A percentile compares a stretch with the other conserved stretches of the same genome.
Evolutionary conservation across 1,140 invertebrate species (phyloP).

Genomic region (Diorhabda sublineata): DNA sequence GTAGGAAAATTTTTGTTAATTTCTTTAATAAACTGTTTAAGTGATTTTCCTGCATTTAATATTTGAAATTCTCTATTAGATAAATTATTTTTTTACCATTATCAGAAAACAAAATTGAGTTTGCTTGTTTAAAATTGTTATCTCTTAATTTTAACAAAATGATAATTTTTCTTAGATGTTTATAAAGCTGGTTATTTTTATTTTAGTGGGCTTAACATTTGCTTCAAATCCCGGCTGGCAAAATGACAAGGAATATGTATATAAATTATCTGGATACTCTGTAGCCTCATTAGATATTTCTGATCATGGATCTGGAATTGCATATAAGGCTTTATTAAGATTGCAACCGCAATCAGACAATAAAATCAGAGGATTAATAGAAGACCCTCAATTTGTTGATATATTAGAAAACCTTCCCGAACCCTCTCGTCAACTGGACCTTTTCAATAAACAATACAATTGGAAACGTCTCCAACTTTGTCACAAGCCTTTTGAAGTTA

Average conservation of each 20-base stretch:
- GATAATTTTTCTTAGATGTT: too few species aligned
- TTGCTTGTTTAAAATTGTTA: too few species aligned
- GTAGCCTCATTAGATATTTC: slow-evolving; percentile 52
- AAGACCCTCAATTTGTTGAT: slow-evolving; percentile 52
- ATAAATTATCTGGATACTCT: slow-evolving; percentile 55
- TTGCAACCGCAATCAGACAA: slow-evolving; percentile 52
- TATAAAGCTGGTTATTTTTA: too few species aligned
- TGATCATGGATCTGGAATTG: slow-evolving; percentile 53
- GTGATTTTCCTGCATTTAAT: too few species aligned
- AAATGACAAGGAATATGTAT: slow-evolving; percentile 54
- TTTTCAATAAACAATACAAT: slow-evolving; percentile 49
- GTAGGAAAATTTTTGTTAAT: too few species aligned
- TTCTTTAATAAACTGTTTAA: too few species aligned
- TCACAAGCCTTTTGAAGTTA: slow-evolving; percentile 58
- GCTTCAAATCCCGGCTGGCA: slow-evolving; percentile 35
- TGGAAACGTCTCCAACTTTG: slow-evolving; percentile 51
- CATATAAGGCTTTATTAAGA: slow-evolving; percentile 52
- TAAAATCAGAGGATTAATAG: slow-evolving; percentile 51
- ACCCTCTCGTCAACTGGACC: slow-evolving; percentile 46
- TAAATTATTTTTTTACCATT: too few species aligned
- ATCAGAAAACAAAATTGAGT: too few species aligned
- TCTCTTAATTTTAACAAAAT: too few species aligned
- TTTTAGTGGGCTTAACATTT: slow-evolving; percentile 39
- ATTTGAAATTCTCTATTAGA: too few species aligned
- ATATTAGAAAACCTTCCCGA: slow-evolving; percentile 52